phyloP scores from a whole-genome alignment of 1,140 invertebrate genomes.

The Drosophila elegans region DNA sequence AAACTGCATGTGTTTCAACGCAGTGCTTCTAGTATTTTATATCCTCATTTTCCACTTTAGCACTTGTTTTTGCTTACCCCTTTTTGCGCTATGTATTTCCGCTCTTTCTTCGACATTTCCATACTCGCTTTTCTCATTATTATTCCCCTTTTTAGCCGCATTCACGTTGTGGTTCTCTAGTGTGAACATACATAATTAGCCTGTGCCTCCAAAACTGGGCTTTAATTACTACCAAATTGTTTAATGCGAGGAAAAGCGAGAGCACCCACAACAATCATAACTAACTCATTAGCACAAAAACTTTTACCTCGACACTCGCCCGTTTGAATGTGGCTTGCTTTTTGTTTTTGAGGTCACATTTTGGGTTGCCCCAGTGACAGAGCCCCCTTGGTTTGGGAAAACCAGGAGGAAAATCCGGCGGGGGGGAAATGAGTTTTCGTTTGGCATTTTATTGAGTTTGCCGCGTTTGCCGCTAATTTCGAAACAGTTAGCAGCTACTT shows the following conservation, averaged over 20 bases:
- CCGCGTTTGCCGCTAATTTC: constrained; percentile 51
- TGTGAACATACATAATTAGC: constrained; percentile 28
- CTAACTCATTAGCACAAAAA: constrained; percentile 75
- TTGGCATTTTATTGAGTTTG: constrained; percentile 62
- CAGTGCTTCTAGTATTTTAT: background rate
- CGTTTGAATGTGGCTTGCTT: background rate
- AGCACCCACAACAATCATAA: constrained; percentile 46
- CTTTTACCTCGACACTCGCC: constrained; percentile 20
- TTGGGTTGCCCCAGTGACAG: constrained; percentile 69
- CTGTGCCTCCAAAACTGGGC: constrained; percentile 25
- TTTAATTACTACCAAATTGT: constrained; percentile 38
- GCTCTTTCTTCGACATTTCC: background rate
- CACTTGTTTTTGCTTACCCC: background rate
- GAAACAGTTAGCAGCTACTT: constrained; percentile 68
- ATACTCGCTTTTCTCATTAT: background rate
- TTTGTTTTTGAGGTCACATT: constrained; percentile 68
- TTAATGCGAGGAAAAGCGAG: constrained; percentile 19
- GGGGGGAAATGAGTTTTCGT: constrained; percentile 31
- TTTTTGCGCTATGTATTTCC: background rate
- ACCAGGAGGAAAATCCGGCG: background rate
- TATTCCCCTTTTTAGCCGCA: background rate
- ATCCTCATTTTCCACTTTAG: background rate
- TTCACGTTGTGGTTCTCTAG: constrained; percentile 2
- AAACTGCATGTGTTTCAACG: constrained; percentile 29
- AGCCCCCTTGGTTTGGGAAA: background rate